These are phyloP conservation scores for Falco berigora DNA, from an alignment of 2,797 vertebrate genomes.

Conservation along the genomic window DNA sequence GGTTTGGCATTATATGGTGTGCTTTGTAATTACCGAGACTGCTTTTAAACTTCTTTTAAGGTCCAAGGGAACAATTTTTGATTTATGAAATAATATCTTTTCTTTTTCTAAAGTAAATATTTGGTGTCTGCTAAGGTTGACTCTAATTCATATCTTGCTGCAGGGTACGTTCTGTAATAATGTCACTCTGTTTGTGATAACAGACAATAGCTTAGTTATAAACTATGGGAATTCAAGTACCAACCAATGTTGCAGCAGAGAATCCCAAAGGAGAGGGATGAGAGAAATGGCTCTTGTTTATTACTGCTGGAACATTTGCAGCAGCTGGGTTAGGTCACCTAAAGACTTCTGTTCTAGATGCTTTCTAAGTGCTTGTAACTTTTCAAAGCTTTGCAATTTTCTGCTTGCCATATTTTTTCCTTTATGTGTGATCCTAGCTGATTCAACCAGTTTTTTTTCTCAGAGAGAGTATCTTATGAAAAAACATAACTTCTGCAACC, in stretches of 20 bases:
- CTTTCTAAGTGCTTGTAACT: not conserved
- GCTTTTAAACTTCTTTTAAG: slow-evolving; percentile 35
- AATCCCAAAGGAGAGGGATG: slow-evolving; percentile 1
- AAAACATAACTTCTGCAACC: not conserved
- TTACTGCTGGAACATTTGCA: slow-evolving; percentile 1
- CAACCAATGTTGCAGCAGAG: not conserved
- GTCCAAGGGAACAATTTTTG: slow-evolving; percentile 53
- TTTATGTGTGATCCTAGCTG: not conserved
- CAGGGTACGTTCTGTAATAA: slow-evolving; percentile 52
- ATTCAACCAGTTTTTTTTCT: not conserved
- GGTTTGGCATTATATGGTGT: not conserved
- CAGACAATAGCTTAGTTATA: slow-evolving; percentile 45
- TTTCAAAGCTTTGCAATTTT: slow-evolving; percentile 40
- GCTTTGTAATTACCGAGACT: not conserved
- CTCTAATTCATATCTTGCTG: slow-evolving; percentile 61
- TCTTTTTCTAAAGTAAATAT: slow-evolving; percentile 58
- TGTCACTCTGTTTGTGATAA: slow-evolving; percentile 19
- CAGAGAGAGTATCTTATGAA: not conserved
- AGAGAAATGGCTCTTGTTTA: slow-evolving; percentile 1
- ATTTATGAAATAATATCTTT: slow-evolving; percentile 72
- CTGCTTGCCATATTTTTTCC: slow-evolving; percentile 14
- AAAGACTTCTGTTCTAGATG: not conserved
- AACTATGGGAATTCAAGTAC: slow-evolving; percentile 22
- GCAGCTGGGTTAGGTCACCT: not conserved
- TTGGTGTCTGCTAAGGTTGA: slow-evolving; percentile 29